Conservation (phyloP, 37 sponge, comb jelly and placozoan genomes). For the Trichoplax adhaerens region DNA sequence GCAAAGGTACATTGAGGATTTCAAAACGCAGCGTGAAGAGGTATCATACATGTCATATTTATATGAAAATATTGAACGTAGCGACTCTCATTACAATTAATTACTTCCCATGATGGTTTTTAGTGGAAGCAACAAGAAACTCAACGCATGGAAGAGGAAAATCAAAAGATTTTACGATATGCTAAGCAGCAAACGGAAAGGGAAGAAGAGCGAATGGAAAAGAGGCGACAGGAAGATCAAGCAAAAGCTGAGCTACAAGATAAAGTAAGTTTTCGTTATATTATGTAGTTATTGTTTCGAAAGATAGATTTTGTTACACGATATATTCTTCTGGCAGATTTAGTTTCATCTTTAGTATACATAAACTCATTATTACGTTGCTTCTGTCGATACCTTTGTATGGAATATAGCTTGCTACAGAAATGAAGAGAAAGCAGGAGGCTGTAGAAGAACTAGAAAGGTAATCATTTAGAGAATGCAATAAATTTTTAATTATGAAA, state of each 20-base stretch:
- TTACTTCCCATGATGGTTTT: not conserved
- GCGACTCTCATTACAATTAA: not conserved
- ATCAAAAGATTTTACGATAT: slow-evolving; percentile 69
- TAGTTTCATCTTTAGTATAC: not conserved
- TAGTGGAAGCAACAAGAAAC: slow-evolving; percentile 79
- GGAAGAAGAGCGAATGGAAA: slow-evolving; percentile 52
- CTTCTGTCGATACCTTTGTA: not conserved
- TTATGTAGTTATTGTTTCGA: not conserved
- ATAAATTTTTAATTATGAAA: not conserved
- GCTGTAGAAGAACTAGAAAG: slow-evolving; percentile 72
- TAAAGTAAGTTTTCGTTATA: slow-evolving; percentile 13
- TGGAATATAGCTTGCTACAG: slow-evolving; percentile 16
- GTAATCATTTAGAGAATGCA: slow-evolving; percentile 3
- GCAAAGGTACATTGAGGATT: slow-evolving; percentile 62
- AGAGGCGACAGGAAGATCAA: slow-evolving; percentile 48
- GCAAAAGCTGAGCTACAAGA: slow-evolving; percentile 41
- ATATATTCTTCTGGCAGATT: not conserved
- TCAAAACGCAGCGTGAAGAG: slow-evolving; percentile 64
- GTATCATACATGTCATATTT: slow-evolving; percentile 8
- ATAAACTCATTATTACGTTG: not conserved
- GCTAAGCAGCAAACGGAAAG: slow-evolving; percentile 62
- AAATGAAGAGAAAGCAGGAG: slow-evolving; percentile 20
- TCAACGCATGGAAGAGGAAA: slow-evolving; percentile 86
- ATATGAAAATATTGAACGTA: not conserved
- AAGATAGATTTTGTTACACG: not conserved